Evolutionary conservation across 1,140 invertebrate genomes (phyloP), one percentile per base, ranked within the genome.

Genomic region (Acromyrmex charruanus): DNA sequence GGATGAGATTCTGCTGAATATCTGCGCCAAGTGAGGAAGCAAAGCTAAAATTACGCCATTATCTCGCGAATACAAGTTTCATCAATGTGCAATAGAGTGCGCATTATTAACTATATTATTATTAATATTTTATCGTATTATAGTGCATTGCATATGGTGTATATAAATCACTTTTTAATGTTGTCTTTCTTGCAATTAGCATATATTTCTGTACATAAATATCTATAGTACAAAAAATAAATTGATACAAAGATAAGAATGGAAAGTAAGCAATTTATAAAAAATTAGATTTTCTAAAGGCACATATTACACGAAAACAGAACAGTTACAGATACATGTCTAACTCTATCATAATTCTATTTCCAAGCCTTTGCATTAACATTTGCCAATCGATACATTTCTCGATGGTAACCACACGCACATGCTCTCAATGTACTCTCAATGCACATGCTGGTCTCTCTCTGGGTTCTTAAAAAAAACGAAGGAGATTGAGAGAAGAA

Each of bases 1-100:
- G 87, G 84, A 91, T 85, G 90, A 89, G 90, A 91, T 91, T 91
- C 90, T 91, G 85, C 77, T 86, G 90, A 91, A 91, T 89, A 91
- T 91, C 90, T 88, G 89, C 85, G 89, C 90, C 89, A 88, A 86
- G 85, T 49, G 63, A 61, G 74, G 31, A 71, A 77, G 63, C 80
- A 61, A 25, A 75, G 87, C 80, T 85, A 87, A 91, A 91, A 91
- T 91, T 91, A 88, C 89, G 53, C 80, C 65, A 88, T 90, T 91
- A 87, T 74, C 66, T 90, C 21, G 85, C 55, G 59, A 51, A n/a
- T 21, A 65, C 77, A 89, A 68, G 75, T 89, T 87, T 71, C 53
- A 71, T 84, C 71, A 51, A 61, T 72, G 44, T 51, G 68, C 66
- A 51, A 51, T 49, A 39, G 5, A 72, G 53, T 28, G 51, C 59